Evolutionary conservation across 2,113 vertebrate genomes (phyloP), one percentile per base, ranked within the genome.

Genomic region (Rhodinocichla rosea): DNA sequence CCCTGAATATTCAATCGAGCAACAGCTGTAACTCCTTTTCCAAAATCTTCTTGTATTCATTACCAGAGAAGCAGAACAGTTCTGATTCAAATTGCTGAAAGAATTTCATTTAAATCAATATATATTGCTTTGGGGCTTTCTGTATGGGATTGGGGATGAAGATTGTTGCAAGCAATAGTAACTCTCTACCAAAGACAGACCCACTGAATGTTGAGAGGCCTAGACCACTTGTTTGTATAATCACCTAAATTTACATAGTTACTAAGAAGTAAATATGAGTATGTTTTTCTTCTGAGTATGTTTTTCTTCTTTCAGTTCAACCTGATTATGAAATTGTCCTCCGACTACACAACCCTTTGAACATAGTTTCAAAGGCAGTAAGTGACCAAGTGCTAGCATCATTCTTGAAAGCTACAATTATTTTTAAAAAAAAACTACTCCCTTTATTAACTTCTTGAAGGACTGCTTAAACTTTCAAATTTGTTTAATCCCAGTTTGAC

Each of bases 31-130:
- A 75, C 39, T 84, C 27, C 33, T 69, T 93, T 89, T 74, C 69
- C 55, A 68, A 92, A 77, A 75, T 68, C 60, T 90, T 11, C 64
- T 92, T 91, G 33, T 92, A 33, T 78, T 94, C 60, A 87, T 89
- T 94, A 82, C 16, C 32, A 94, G 32, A 90, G 40, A 81, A 92
- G 44, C 35, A 92, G 56, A 94, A 92, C 35, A 30, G 11, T 68
- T 94, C 52, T 87, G 68, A 94, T 82, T 87, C 74, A 89, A 94
- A 81, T 60, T 78, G 47, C 35, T 82, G 60, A 83, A 86, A 91
- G 12, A 15, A 60, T 78, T 90, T 78, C 5, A 82, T 89, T 92
- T 86, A 75, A 95, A 92, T 93, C 27, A 59, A 67, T 78, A 84
- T 17, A 44, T n/a, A 71, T 63, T 87, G 10, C n/a, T 94, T 81